Conservation (phyloP, 2,888 invertebrate species). For the Eilema caniola region DNA sequence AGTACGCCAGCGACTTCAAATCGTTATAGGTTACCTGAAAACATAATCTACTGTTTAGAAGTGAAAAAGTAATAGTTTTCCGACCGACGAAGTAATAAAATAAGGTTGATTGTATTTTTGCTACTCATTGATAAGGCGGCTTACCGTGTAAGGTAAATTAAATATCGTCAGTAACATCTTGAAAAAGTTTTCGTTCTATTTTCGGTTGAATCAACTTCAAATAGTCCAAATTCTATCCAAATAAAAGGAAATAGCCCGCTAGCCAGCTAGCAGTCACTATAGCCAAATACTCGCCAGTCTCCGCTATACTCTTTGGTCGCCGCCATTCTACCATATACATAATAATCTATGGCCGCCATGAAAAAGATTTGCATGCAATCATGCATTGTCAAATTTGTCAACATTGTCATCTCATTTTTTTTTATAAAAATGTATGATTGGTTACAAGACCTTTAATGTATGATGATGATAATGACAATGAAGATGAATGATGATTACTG, state of each 20-base stretch:
- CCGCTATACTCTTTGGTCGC: no score
- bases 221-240: neutral
- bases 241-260: neutral
- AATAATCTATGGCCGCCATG: no score
- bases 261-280: no score
- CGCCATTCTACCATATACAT: no score
- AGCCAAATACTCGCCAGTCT: no score
- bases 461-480: no score
- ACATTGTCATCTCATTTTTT: no score
- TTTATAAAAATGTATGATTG: no score
- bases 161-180: conserved; percentile 20
- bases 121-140: neutral
- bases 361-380: no score
- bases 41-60: neutral
- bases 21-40: conserved; percentile 47
- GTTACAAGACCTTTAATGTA: no score
- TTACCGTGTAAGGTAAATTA: conserved; percentile 23
- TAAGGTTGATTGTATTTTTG: neutral
- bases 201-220: neutral
- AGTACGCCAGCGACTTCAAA: conserved; percentile 55
- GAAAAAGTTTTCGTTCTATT: neutral
- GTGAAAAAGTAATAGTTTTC: neutral
- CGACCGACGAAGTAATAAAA: neutral
- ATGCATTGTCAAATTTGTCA: no score
- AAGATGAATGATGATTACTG: no score